Evolutionary conservation across 1,140 invertebrate genomes (phyloP), one percentile per base, ranked within the genome.

Genomic region (Aphis gossypii): DNA sequence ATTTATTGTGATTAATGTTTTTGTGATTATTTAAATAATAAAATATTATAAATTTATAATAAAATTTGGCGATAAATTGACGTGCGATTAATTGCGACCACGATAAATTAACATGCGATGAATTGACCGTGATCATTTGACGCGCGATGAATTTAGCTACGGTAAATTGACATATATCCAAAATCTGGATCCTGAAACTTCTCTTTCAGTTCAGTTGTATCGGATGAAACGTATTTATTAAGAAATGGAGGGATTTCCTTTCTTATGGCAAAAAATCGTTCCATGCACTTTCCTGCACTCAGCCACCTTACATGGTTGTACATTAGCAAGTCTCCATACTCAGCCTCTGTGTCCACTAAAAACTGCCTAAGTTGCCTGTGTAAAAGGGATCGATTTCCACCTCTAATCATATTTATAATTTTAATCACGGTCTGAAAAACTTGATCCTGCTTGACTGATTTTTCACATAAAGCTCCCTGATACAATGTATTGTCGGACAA

Each of bases 331-430:
- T 94, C 56, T 56, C 44, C 86, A 90, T 94, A 94, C 93, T 94
- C 89, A 54, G 86, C 51, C 48, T 93, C 87, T 86, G 87, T 92
- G 21, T 92, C 91, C 76, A 38, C 48, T 56, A 56, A 84, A 93
- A 93, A 93, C 93, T 93, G 84, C 93, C 54, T 90, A 60, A 93
- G 87, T 89, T 93, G 35, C 44, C 93, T 48, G 48, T 93, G 86
- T 86, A 93, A 86, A 84, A 93, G 93, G 30, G 84, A 46, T 60
- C 60, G 48, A n/a, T 94, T 94, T 54, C 88, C 93, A 60, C 86
- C 92, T 94, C 93, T 94, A 94, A 94, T 94, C 38, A 94, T n/a
- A 92, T 94, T 94, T 68, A 94, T 94, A 93, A 94, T 94, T 93
- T 94, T 94, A 94, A 94, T 92, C 86, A 94, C 93, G 46, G 54